phyloP scores from a whole-genome alignment of 1,140 invertebrate species.

The Nebria ingens region DNA sequence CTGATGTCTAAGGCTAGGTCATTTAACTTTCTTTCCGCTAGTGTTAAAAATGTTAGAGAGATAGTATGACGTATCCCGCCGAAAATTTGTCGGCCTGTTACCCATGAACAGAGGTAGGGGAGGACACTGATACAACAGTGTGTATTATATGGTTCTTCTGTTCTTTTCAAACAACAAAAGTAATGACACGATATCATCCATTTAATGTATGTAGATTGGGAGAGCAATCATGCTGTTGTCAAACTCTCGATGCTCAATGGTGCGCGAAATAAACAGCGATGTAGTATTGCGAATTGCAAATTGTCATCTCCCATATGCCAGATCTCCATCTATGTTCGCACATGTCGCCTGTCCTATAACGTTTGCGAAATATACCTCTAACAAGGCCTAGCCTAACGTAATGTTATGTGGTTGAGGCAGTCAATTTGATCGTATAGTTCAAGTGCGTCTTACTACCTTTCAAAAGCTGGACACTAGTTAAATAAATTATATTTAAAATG shows the following conservation, averaged over 20 bases:
- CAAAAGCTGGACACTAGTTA: too few relatives aligned
- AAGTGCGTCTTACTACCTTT: not conserved
- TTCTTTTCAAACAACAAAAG: not conserved
- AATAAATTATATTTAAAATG: too few relatives aligned
- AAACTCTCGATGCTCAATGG: not conserved
- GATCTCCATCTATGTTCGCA: not conserved
- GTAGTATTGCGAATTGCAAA: not conserved
- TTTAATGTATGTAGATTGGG: not conserved
- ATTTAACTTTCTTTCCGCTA: too few relatives aligned
- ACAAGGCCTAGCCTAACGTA: not conserved
- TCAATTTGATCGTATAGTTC: not conserved
- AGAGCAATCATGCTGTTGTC: conserved; percentile 2
- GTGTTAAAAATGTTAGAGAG: too few relatives aligned
- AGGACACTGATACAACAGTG: too few relatives aligned
- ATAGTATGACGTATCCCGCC: too few relatives aligned
- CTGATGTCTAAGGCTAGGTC: too few relatives aligned
- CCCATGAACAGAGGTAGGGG: too few relatives aligned
- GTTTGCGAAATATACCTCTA: too few relatives aligned
- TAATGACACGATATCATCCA: not conserved
- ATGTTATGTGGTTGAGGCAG: not conserved
- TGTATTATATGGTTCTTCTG: too few relatives aligned
- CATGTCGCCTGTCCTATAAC: too few relatives aligned
- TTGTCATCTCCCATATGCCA: not conserved
- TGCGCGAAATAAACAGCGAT: not conserved
- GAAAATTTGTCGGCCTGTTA: too few relatives aligned